A percentile compares a stretch with the other conserved stretches of the same genome.
phyloP scores from a whole-genome alignment of 2,797 vertebrate genomes.

The Enteromius fasciolatus region DNA sequence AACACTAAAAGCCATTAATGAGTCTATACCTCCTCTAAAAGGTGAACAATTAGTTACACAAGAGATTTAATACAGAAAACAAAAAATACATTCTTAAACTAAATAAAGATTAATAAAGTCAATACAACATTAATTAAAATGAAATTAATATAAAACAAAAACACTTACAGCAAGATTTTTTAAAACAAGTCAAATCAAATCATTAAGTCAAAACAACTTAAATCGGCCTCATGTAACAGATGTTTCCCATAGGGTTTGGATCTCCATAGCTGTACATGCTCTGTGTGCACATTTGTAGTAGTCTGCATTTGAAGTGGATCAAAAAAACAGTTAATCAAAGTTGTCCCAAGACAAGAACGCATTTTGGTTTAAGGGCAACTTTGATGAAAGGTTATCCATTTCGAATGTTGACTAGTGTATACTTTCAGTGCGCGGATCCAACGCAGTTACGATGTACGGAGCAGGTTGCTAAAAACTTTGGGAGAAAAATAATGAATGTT shows the following conservation, averaged over 20 bases:
- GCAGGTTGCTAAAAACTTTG: conserved; percentile 73
- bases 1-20: neutral
- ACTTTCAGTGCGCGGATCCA: neutral
- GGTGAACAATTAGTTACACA: neutral
- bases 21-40: neutral
- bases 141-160: neutral
- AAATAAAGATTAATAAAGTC: neutral
- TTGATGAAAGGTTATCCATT: no score
- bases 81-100: conserved; percentile 42
- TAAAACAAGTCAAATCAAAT: neutral
- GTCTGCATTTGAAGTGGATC: no score
- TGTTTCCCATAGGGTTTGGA: conserved; percentile 19
- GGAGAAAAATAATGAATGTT: conserved; percentile 8
- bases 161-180: neutral
- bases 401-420: neutral
- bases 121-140: neutral
- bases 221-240: neutral
- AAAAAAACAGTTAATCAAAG: no score
- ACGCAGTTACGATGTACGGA: conserved; percentile 66
- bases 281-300: neutral
- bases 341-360: no score
- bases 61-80: conserved; percentile 11
- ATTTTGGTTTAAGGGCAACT: no score
- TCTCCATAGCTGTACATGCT: neutral
- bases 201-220: neutral